Evolutionary conservation across 2,888 invertebrate species (phyloP).

Genomic region (Campopleginae sp.): DNA sequence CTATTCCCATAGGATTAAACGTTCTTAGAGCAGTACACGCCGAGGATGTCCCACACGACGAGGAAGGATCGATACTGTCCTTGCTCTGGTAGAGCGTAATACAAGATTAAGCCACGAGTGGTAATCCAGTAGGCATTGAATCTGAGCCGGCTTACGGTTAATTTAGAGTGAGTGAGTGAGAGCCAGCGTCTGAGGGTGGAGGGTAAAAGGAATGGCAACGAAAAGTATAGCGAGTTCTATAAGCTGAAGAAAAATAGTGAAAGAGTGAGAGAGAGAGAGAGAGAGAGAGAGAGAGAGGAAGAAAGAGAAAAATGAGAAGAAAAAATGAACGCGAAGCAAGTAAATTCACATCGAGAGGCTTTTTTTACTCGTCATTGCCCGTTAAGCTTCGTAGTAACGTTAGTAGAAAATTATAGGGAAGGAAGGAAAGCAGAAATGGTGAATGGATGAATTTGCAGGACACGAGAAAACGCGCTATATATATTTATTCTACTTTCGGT

Average conservation of each 20-base stretch:
- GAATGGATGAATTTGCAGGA: slow-evolving; percentile 28
- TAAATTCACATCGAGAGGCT: slow-evolving; percentile 22
- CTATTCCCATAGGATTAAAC: slow-evolving; percentile 72
- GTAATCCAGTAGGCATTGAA: slow-evolving; percentile 70
- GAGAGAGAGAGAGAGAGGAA: neutral
- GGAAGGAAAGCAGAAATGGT: neutral
- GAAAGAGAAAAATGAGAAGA: neutral
- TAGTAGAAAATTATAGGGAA: slow-evolving; percentile 28
- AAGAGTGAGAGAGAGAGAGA: neutral
- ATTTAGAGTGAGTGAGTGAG: slow-evolving; percentile 67
- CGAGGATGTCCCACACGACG: slow-evolving; percentile 53
- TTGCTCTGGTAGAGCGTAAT: slow-evolving; percentile 59
- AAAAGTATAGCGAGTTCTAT: neutral
- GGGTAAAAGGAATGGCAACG: neutral
- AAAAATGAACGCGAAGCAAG: slow-evolving; percentile 8
- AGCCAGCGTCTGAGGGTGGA: neutral
- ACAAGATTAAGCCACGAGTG: slow-evolving; percentile 68
- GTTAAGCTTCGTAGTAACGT: slow-evolving; percentile 30
- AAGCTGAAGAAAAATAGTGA: neutral
- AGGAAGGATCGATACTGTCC: slow-evolving; percentile 64
- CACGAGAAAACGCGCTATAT: slow-evolving; percentile 21
- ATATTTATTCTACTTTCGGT: slow-evolving; percentile 41
- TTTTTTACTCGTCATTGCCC: slow-evolving; percentile 13
- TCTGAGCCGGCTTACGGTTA: slow-evolving; percentile 73
- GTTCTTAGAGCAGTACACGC: slow-evolving; percentile 68